A percentile compares a stretch with the other conserved stretches of the same genome.
These are phyloP conservation scores for Synaphobranchus kaupii DNA, from an alignment of 2,797 vertebrate genomes.

Conservation along the genomic window DNA sequence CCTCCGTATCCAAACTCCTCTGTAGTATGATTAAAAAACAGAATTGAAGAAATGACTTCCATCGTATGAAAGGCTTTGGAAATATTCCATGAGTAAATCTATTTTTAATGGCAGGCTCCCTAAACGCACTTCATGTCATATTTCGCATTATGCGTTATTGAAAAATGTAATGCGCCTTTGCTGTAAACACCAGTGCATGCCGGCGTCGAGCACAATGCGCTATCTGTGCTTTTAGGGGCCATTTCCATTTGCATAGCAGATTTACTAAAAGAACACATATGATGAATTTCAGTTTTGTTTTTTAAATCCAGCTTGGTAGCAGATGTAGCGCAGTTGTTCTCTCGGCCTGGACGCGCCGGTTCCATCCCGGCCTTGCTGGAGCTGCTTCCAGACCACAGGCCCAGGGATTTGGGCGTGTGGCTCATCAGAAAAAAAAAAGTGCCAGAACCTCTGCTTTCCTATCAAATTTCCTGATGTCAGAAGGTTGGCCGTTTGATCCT, in stretches of 20 bases:
- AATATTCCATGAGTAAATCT: constrained; percentile 25
- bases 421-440: constrained; percentile 84
- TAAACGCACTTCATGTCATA: constrained; percentile 22
- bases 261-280: constrained; percentile 6
- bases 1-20: constrained; percentile 21
- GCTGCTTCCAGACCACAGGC: constrained; percentile 88
- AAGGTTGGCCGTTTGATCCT: constrained; percentile 75
- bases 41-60: constrained; percentile 28
- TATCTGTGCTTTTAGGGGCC: neutral
- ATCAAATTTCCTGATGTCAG: constrained; percentile 83
- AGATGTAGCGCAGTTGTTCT: constrained; percentile 82
- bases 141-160: constrained; percentile 10
- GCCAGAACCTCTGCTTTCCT: constrained; percentile 88
- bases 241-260: neutral
- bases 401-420: constrained; percentile 78
- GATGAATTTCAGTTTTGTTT: constrained; percentile 10
- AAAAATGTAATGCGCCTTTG: constrained; percentile 13
- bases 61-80: constrained; percentile 16
- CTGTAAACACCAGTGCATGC: constrained; percentile 9
- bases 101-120: constrained; percentile 21
- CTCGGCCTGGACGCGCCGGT: constrained; percentile 86
- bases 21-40: constrained; percentile 34
- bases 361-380: constrained; percentile 87
- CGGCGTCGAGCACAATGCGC: neutral
- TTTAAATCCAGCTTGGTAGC: constrained; percentile 82